phyloP scores from a whole-genome alignment of 1,140 invertebrate genomes.

The Drosophila parvula region DNA sequence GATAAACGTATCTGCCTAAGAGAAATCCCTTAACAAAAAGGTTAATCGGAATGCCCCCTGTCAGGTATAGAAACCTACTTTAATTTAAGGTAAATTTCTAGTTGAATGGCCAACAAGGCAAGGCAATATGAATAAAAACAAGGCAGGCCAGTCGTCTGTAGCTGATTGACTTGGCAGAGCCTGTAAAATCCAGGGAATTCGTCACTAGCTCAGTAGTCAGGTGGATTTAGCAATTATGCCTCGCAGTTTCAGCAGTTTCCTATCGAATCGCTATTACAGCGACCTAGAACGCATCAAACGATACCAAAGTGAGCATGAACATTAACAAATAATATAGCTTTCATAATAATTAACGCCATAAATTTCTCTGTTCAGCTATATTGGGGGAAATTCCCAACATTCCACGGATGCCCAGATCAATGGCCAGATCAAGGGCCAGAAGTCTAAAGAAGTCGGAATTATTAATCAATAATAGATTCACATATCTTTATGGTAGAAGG shows the following conservation, averaged over 20 bases:
- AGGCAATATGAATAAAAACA: slow-evolving; percentile 11
- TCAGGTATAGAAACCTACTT: not conserved
- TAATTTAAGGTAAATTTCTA: slow-evolving; percentile 10
- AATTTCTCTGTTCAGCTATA: slow-evolving; percentile 6
- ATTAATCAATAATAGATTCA: slow-evolving; percentile 7
- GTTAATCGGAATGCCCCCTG: not conserved
- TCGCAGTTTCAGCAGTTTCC: slow-evolving; percentile 30
- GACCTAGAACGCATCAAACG: slow-evolving; percentile 40
- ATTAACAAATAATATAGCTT: not conserved
- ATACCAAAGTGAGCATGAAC: slow-evolving; percentile 40
- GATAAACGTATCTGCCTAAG: no score
- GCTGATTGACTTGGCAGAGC: slow-evolving; percentile 21
- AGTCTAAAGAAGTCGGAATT: not conserved
- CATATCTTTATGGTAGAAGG: slow-evolving; percentile 40
- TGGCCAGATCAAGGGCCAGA: not conserved
- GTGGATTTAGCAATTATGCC: slow-evolving; percentile 45
- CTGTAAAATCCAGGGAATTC: slow-evolving; percentile 3
- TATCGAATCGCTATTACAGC: slow-evolving; percentile 54
- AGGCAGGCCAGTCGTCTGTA: slow-evolving; percentile 10
- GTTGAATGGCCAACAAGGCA: not conserved
- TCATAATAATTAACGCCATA: not conserved
- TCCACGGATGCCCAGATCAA: slow-evolving; percentile 10
- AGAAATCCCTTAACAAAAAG: no score
- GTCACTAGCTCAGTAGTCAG: slow-evolving; percentile 1
- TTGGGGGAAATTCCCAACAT: slow-evolving; percentile 26